phyloP scores from a whole-genome alignment of 35 echinoderm and acorn worm genomes.

The Holothuria glaberrima region DNA sequence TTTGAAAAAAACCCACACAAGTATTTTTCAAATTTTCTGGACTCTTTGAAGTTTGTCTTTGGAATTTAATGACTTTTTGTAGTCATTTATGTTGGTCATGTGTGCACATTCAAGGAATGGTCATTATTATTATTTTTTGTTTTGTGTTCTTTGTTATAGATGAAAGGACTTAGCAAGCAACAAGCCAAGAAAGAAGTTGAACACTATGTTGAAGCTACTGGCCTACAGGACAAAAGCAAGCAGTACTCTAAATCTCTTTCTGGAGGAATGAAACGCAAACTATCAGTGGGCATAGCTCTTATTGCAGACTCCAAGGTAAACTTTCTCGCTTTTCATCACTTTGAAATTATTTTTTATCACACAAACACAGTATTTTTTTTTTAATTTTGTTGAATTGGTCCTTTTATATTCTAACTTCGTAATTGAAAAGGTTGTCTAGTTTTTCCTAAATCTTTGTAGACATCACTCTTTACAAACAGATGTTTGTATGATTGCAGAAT shows the following conservation, averaged over 20 bases:
- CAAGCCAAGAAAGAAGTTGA: constrained; percentile 58
- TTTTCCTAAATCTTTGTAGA: too few relatives aligned
- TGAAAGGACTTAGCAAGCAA: constrained; percentile 60
- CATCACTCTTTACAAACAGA: too few relatives aligned
- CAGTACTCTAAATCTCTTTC: constrained; percentile 79
- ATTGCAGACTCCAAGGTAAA: constrained; percentile 87
- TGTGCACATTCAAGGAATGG: too few relatives aligned
- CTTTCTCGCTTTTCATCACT: too few relatives aligned
- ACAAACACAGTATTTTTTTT: too few relatives aligned
- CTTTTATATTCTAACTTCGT: too few relatives aligned
- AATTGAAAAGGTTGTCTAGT: too few relatives aligned
- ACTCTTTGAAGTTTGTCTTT: background rate
- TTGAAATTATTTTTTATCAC: too few relatives aligned
- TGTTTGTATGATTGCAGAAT: too few relatives aligned
- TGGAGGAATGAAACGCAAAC: constrained; percentile 96
- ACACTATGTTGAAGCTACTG: constrained; percentile 73
- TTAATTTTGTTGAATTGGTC: too few relatives aligned
- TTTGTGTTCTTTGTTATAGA: background rate
- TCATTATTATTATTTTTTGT: too few relatives aligned
- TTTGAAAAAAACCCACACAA: background rate
- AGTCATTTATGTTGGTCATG: too few relatives aligned
- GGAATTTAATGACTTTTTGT: background rate
- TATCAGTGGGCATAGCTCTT: constrained; percentile 90
- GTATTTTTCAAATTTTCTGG: background rate
- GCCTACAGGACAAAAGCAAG: constrained; percentile 76